Base-by-base conservation (phyloP, 1,140 invertebrate species). In the Ephestia elutella region DNA sequence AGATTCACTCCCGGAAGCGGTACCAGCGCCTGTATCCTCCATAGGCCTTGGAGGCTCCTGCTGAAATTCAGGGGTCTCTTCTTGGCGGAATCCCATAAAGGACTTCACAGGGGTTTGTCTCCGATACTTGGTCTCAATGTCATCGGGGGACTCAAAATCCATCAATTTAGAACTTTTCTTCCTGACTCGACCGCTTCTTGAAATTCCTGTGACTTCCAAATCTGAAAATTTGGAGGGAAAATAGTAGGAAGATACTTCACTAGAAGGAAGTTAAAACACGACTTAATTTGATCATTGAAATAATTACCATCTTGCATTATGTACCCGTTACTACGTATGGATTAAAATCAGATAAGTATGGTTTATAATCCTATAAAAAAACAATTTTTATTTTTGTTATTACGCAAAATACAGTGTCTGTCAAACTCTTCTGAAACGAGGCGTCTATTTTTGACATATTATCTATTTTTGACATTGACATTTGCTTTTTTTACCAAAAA, bases 121-220 rank as follows among this genome's bases (percentile, higher is more conserved):
- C 44, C 90, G 89, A 49, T 68, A 82, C 56, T 81, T 81, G 19
- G 87, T 87, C 50, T 91, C 91, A 54, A 90, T 91, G 69, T 96
- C 95, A 80, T 97, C 96, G 0, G 94, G 94, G 0, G 95, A 95
- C 77, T 97, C 96, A 89, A 97, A 97, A 82, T 97, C 96, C 81
- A 96, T 94, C 10, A 98, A 89, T 83, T 98, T 98, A 0, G 96
- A 96, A 7, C 96, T 98, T 83, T 98, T 98, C 87, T 98, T 98
- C 44, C 96, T 90, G 0, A 98, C 95, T 49, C 96, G 90, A 17
- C 96, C 96, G 73, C 96, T 97, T 55, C 95, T 90, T 4, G 96
- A 97, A 19, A 97, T 92, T 25, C 95, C 95, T 51, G 94, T 95
- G 18, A 96, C 94, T 88, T 95, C 94, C 74, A 95, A 89, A 89